Percentiles rank a stretch among this genome's conserved stretches.
phyloP scores from a whole-genome alignment of 2,113 vertebrate genomes.

The Podarcis cretensis region DNA sequence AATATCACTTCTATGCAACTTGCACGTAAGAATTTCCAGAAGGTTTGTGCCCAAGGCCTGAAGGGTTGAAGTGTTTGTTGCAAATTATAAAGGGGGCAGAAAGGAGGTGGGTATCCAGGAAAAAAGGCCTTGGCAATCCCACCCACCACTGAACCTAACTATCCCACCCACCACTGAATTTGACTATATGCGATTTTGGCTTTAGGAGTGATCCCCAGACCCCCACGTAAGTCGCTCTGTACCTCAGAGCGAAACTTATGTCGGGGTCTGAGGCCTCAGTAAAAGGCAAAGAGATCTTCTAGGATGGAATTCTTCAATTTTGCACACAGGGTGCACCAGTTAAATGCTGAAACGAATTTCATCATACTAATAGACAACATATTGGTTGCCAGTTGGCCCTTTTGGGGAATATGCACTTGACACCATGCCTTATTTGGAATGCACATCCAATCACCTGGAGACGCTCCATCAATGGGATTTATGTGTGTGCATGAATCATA shows the following conservation, averaged over 20 bases:
- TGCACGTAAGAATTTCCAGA: neutral
- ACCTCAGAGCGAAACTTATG: too few relatives aligned
- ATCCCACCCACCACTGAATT: too few relatives aligned
- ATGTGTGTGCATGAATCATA: constrained; percentile 63
- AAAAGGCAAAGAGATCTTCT: constrained; percentile 41
- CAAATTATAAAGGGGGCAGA: neutral
- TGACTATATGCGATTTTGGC: too few relatives aligned
- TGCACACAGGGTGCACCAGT: constrained; percentile 51
- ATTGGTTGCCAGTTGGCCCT: constrained; percentile 55
- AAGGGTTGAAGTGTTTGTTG: neutral
- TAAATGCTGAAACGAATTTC: constrained; percentile 50
- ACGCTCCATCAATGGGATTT: constrained; percentile 64
- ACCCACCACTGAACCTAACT: too few relatives aligned
- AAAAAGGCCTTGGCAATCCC: too few relatives aligned
- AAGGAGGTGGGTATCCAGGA: too few relatives aligned
- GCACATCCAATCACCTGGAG: constrained; percentile 73
- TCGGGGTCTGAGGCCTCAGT: constrained; percentile 20
- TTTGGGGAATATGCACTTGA: constrained; percentile 63
- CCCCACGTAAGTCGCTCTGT: too few relatives aligned
- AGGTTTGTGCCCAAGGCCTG: neutral
- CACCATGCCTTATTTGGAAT: constrained; percentile 71
- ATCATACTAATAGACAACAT: constrained; percentile 28
- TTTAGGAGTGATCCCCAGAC: too few relatives aligned
- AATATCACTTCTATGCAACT: neutral
- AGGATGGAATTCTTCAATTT: constrained; percentile 46